A percentile compares a stretch with the other conserved stretches of the same genome.
phyloP scores from a whole-genome alignment of 2,113 vertebrate species.

The Apus apus region DNA sequence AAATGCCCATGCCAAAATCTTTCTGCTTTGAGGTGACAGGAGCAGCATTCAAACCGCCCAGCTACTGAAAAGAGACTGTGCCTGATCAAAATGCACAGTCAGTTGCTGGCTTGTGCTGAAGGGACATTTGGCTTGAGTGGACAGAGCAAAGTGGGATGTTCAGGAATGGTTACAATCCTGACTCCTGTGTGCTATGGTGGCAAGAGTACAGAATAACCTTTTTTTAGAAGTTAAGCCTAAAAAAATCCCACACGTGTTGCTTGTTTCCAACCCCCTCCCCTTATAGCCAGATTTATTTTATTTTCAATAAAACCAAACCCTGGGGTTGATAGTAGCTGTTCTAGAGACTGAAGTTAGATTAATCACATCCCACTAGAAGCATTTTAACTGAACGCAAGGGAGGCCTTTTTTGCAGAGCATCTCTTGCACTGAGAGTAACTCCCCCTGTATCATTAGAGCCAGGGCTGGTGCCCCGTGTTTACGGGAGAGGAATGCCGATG shows the following conservation, averaged over 20 bases:
- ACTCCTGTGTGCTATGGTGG: not conserved
- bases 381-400: conserved; percentile 2
- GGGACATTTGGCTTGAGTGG: not conserved
- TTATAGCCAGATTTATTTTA: conserved; percentile 30
- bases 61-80: not conserved
- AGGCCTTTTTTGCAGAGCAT: conserved; percentile 1
- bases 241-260: not conserved
- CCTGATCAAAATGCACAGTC: not conserved
- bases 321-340: conserved; percentile 45
- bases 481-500: conserved; percentile 46
- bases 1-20: not conserved
- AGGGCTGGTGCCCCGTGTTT: conserved; percentile 19
- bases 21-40: not conserved
- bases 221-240: not conserved
- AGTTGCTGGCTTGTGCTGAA: not conserved
- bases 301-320: conserved; percentile 20
- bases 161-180: not conserved
- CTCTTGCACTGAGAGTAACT: not conserved
- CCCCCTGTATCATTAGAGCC: not conserved
- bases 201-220: rapidly evolving
- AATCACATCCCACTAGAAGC: conserved; percentile 32
- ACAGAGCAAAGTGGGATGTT: not conserved
- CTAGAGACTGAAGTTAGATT: conserved; percentile 22
- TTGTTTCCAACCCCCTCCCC: not conserved
- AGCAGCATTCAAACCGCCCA: not conserved